Evolutionary conservation across 2,113 vertebrate species (phyloP), one percentile per base, ranked within the genome.

Genomic region (Tricholaema leucomelas): DNA sequence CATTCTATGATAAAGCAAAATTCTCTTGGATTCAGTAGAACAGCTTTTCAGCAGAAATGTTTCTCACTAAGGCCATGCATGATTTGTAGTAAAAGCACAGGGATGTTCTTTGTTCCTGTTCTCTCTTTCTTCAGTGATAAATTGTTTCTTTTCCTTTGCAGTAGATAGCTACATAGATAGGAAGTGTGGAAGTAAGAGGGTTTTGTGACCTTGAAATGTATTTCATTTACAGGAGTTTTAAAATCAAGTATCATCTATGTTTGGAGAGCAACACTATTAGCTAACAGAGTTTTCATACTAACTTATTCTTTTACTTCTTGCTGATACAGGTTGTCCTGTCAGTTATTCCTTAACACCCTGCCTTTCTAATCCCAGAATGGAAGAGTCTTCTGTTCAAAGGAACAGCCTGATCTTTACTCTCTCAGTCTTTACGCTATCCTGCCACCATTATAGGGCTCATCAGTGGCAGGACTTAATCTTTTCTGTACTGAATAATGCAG

Each of bases 381-480:
- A 9, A 63, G 21, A 63, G 14, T 35, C 36, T 77, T 92, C 36
- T 73, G 8, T 77, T 81, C 48, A 77, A 60, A 60, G 6, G 20
- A 64, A 59, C 1, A 5, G 10, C 6, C 11, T 0, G 0, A 33
- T 55, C 27, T 58, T 84, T 48, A 61, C 6, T 75, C 18, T 66
- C 21, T n/a, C 61, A 27, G 11, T 58, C 24, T 56, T 69, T 60
- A 40, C 58, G 5, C 27, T n/a, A 25, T 44, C 23, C 33, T 85
- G 8, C 31, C n/a, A 12, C 24, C 18, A 38, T 76, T 82, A 27
- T 10, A 58, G 35, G 54, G 7, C 15, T 67, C 52, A 81, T 65
- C 73, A 60, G 16, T 42, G 48, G 11, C 67, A 74, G 11, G 19
- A 69, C n/a, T 56, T 86, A 55, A 69, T 28, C 6, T 55, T 84